Evolutionary conservation across 2,113 vertebrate species (phyloP).

Genomic region (Eubucco bourcierii): DNA sequence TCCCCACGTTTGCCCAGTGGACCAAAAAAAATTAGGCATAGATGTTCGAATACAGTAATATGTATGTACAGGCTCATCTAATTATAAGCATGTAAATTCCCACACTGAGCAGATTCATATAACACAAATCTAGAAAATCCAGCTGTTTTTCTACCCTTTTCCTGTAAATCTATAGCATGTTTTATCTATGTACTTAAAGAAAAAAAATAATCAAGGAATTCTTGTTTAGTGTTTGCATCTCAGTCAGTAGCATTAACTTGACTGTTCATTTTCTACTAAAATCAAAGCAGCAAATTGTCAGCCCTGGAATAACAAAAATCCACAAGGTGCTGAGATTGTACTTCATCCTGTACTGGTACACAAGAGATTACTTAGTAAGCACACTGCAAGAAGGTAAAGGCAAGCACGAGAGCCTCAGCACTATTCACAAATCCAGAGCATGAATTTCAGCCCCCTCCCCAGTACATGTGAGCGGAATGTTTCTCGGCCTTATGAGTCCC

Average conservation of each 20-base stretch:
- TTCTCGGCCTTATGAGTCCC: not conserved
- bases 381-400: not conserved
- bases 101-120: not conserved
- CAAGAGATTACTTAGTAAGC: not conserved
- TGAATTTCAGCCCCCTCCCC: not conserved
- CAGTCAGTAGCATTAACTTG: not conserved
- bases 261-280: not conserved
- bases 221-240: not conserved
- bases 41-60: conserved; percentile 14
- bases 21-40: conserved; percentile 22
- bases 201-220: not conserved
- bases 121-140: not conserved
- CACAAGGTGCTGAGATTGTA: not conserved
- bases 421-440: not conserved
- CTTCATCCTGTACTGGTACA: not conserved
- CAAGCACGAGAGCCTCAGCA: not conserved
- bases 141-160: not conserved
- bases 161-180: not conserved
- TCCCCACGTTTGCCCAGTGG: not conserved
- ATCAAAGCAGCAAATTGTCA: not conserved
- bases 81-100: not conserved
- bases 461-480: not conserved
- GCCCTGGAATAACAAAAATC: not conserved
- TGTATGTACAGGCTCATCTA: not conserved
- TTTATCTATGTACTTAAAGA: not conserved